phyloP scores from a whole-genome alignment of 2,797 vertebrate genomes.

The Tangara arthus region DNA sequence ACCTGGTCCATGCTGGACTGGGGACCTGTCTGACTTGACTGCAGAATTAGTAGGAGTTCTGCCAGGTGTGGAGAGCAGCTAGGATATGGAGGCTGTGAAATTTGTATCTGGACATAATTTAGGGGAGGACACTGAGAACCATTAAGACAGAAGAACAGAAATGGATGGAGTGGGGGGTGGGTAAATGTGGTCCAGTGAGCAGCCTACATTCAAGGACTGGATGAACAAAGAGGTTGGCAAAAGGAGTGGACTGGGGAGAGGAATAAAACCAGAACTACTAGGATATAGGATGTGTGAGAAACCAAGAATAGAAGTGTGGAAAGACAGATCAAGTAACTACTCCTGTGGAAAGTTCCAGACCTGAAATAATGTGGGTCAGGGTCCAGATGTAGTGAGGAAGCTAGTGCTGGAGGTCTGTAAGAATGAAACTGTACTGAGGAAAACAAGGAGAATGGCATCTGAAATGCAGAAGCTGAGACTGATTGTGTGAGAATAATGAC shows the following conservation, averaged over 20 bases:
- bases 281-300: not conserved
- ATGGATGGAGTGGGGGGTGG: not conserved
- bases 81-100: not conserved
- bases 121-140: not conserved
- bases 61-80: not conserved
- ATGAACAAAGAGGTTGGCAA: not conserved
- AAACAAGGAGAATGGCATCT: not conserved
- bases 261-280: not conserved
- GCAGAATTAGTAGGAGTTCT: not conserved
- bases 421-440: not conserved
- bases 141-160: not conserved
- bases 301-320: not conserved
- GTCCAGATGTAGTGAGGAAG: not conserved
- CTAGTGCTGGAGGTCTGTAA: not conserved
- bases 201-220: not conserved
- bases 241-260: not conserved
- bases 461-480: not conserved
- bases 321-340: not conserved
- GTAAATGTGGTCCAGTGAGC: not conserved
- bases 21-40: not conserved
- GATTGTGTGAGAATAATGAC: not conserved
- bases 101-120: not conserved
- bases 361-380: not conserved
- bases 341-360: not conserved
- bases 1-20: not conserved